Evolutionary conservation across 1,140 invertebrate species (phyloP), one percentile per base, ranked within the genome.

Genomic region (Bombyx mori): DNA sequence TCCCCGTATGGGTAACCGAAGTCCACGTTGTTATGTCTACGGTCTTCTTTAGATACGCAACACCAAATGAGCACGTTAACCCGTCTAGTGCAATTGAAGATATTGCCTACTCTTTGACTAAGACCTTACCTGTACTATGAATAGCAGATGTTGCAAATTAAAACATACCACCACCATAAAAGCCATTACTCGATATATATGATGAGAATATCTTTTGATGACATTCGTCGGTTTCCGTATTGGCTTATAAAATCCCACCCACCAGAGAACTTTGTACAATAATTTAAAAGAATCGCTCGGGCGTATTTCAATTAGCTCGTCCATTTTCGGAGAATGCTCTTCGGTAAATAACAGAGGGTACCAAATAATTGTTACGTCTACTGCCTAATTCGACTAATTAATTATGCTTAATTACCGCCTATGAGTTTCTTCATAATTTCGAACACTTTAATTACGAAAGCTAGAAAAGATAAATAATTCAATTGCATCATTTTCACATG

Each of bases 221-320:
- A 8, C 44, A 10, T 26, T 61, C 26, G 56, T 66, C 12, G 56
- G 58, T 52, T 56, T 58, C 7, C 54, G 43, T 26, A 58, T 18
- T 35, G 52, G 50, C 47, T 54, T 63, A 18, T 51, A 63, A 46
- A 46, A 66, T 12, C 65, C 65, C 2, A 56, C 44, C 51, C 53
- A 63, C 0, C 54, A 22, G 7, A 63, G 46, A 22, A 67, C 26
- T 55, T 63, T 63, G 22, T 61, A 59, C 4, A 56, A 53, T 8
- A 42, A 18, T 42, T 54, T 7, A 46, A 63, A 63, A 1, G 61
- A 67, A 42, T 63, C 65, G 46, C 59, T 57, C 1, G 61, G 59
- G 8, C 50, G 50, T 35, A 51, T 18, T 56, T 56, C 1, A 57
- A 12, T 56, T 57, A 55, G 18, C 52, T 56, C 12, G 6, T 12